Base-by-base conservation (phyloP, 1,140 invertebrate species). In the Trichonephila clavipes region DNA sequence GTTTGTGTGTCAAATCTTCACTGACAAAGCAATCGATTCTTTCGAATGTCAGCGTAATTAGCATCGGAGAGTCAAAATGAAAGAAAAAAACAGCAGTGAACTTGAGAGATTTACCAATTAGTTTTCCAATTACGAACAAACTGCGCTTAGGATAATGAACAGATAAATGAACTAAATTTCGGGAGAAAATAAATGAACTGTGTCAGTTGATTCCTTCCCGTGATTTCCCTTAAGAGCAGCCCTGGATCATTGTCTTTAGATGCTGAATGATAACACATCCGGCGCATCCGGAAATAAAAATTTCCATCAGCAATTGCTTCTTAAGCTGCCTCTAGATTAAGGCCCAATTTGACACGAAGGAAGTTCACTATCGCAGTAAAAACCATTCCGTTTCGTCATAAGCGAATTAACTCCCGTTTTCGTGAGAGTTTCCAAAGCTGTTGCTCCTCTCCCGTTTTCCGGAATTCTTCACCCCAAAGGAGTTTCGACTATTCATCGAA, bases 191-290 rank as follows among this genome's bases (percentile, higher is more conserved):
- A 93, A 93, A 93, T 93, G 92, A 93, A 93, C 92, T 93, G 92
- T 93, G 92, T 93, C 92, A 93, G 85, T 93, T 88, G 92, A 93
- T 87, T 93, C 92, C 72, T 62, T 88, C 58, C 92, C 92, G 82
- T 92, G 92, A 93, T 93, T 93, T 93, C 92, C 92, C 92, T 62
- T 82, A 88, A 93, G 92, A 88, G 59, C 83, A 24, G 59, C 44
- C 21, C 86, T 82, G 92, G 92, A 93, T 93, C 92, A 93, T 88
- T 93, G 92, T 86, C 85, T 93, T 93, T 88, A 88, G 92, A 93
- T 93, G 86, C 92, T 93, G 92, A 93, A 88, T 93, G 92, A 93
- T 93, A 93, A 93, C 92, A 93, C 92, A 88, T 88, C 85, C 92
- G 66, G 86, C 58, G n/a, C 62, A 59, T 61, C 51, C 62, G 69